Evolutionary conservation across 37 sponge, comb jelly and placozoan species (phyloP).

Genomic region (Oscarella lobularis): DNA sequence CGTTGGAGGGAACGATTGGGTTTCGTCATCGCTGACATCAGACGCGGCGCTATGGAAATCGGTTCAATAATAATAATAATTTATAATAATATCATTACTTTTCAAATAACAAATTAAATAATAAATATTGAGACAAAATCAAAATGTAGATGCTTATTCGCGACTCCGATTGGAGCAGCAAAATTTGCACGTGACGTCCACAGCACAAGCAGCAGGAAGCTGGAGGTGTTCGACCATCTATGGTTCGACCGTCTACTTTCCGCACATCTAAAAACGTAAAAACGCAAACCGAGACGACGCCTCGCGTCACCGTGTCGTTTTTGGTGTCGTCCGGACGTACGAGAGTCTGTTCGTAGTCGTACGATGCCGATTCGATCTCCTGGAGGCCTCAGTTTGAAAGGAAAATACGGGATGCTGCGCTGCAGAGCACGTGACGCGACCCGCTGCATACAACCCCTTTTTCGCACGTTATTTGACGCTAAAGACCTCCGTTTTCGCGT

Average conservation of each 20-base stretch:
- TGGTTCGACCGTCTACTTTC: not conserved
- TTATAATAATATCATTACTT: too few relatives aligned
- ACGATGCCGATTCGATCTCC: not conserved
- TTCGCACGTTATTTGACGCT: too few relatives aligned
- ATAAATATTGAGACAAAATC: not conserved
- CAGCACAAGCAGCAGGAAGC: conserved; percentile 90
- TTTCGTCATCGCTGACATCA: too few relatives aligned
- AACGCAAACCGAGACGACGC: conserved; percentile 2
- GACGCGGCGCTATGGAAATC: too few relatives aligned
- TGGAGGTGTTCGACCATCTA: not conserved
- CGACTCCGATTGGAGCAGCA: conserved; percentile 95
- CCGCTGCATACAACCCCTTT: too few relatives aligned
- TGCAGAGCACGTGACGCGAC: too few relatives aligned
- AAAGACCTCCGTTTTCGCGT: too few relatives aligned
- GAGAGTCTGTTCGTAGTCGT: not conserved
- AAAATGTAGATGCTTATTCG: not conserved
- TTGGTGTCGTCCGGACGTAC: too few relatives aligned
- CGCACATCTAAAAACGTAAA: conserved; percentile 1
- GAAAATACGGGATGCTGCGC: too few relatives aligned
- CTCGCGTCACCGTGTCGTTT: too few relatives aligned
- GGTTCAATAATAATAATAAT: too few relatives aligned
- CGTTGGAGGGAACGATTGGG: too few relatives aligned
- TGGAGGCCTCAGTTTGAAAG: not conserved
- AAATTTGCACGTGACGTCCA: conserved; percentile 90
- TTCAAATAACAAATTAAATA: not conserved